Percentiles rank a stretch among this genome's conserved stretches.
phyloP scores from a whole-genome alignment of 2,888 invertebrate species.

The Rhamphomyia laevipes region DNA sequence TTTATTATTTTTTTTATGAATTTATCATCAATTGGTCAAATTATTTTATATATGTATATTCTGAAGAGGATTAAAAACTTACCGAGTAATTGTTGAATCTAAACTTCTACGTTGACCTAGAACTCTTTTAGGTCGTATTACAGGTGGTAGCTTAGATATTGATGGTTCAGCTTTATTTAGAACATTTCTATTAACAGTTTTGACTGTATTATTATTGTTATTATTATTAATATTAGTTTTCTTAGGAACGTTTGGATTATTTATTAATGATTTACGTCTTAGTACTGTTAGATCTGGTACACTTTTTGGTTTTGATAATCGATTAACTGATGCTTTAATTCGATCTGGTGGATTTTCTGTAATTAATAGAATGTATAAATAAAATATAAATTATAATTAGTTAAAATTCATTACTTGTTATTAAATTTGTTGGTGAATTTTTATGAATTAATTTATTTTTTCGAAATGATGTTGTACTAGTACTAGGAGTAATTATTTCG shows the following conservation, averaged over 20 bases:
- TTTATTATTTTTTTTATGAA: too few relatives aligned
- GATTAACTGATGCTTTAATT: not conserved
- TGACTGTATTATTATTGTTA: not conserved
- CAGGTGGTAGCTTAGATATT: too few relatives aligned
- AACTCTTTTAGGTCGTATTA: too few relatives aligned
- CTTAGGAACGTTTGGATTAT: not conserved
- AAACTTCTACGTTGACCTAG: too few relatives aligned
- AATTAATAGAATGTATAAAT: not conserved
- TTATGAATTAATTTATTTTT: not conserved
- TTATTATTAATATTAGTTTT: not conserved
- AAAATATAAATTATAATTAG: not conserved
- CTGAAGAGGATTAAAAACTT: too few relatives aligned
- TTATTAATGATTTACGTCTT: not conserved
- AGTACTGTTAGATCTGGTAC: not conserved
- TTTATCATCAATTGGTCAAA: too few relatives aligned
- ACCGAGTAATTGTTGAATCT: too few relatives aligned
- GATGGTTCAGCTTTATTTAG: too few relatives aligned
- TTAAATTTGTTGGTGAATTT: too few relatives aligned
- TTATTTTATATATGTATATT: too few relatives aligned
- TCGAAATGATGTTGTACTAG: not conserved
- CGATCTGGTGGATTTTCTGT: not conserved
- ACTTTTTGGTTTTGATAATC: slow-evolving; percentile 1
- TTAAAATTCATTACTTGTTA: not conserved
- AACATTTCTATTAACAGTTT: too few relatives aligned
- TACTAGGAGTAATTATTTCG: not conserved